phyloP scores from a whole-genome alignment of 2,888 invertebrate species.

The Dendrolimus houi region DNA sequence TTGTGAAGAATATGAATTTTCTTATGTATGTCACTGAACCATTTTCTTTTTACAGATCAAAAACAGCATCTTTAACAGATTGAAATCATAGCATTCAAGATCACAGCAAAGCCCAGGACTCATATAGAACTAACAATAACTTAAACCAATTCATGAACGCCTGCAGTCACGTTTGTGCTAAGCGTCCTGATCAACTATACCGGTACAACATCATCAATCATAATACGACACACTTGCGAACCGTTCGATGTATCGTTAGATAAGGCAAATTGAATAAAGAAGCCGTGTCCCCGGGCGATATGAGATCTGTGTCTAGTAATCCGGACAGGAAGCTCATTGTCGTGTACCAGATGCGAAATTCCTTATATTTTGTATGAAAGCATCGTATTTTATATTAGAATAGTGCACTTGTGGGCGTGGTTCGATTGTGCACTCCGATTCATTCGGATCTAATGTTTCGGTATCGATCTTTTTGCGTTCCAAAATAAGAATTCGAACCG shows the following conservation, averaged over 20 bases:
- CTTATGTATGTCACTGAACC: no score
- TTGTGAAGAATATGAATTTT: no score
- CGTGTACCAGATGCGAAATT: conserved; percentile 69
- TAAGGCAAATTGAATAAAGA: conserved; percentile 47
- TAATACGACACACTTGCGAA: conserved; percentile 37
- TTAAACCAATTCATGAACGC: background rate
- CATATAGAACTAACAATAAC: no score
- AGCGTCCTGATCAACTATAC: background rate
- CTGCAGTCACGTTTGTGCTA: background rate
- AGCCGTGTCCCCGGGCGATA: conserved; percentile 50
- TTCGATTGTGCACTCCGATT: conserved; percentile 44
- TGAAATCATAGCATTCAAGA: no score
- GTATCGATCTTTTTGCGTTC: conserved; percentile 9
- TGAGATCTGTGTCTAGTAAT: conserved; percentile 65
- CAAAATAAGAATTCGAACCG: conserved; percentile 16
- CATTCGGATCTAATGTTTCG: conserved; percentile 39
- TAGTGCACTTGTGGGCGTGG: conserved; percentile 64
- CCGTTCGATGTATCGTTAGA: conserved; percentile 34
- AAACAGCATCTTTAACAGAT: no score
- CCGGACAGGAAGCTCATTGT: conserved; percentile 72
- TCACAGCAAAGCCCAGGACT: no score
- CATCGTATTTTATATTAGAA: conserved; percentile 26
- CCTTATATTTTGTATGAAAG: conserved; percentile 35
- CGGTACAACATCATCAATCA: conserved; percentile 5
- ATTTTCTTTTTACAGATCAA: no score